Evolutionary conservation across 2,797 vertebrate species (phyloP), one percentile per base, ranked within the genome.

Genomic region (Sebastes diploproa): DNA sequence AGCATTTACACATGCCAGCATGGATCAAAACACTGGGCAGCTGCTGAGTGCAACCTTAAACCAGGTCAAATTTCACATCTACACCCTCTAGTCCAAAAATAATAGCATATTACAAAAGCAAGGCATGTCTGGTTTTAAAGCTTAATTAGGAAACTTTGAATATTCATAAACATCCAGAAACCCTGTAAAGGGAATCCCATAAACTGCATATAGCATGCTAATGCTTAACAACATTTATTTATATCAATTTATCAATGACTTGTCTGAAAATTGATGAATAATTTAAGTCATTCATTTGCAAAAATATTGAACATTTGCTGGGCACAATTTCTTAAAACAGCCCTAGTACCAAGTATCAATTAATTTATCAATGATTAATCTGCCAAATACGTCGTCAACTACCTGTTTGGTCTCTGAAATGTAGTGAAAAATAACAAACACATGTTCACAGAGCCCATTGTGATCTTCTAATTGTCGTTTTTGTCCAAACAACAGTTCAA

Each of bases 1-100:
- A 56, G 75, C 27, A 23, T 62, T 78, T 32, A 73, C 58, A 81
- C 78, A 68, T 22, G 58, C 75, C 70, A 68, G 59, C 46, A 4
- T 4, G 54, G 77, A 82, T 78, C 68, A 77, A 74, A 79, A 85
- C 83, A 60, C 32, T 9, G 25, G 22, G 76, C 84, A 84, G 88
- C 82, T 81, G 81, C 72, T 80, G 36, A 63, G 79, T 14, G 72
- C 73, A 75, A 73, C 67, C 59, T 59, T 76, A 77, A 74, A 86
- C 76, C 69, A 22, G 63, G 62, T 77, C 72, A 75, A 9, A 78
- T 30, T 23, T 65, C 71, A 68, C 58, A 71, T 56, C 63, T 18
- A 75, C 52, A 27, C 50, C 27, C 54, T 67, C 55, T 4, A 32
- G 30, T 54, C 46, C 56, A 66, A 50, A 23, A 79, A 74, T 55